phyloP scores from a whole-genome alignment of 2,113 vertebrate genomes.

The Regulus satrapa region DNA sequence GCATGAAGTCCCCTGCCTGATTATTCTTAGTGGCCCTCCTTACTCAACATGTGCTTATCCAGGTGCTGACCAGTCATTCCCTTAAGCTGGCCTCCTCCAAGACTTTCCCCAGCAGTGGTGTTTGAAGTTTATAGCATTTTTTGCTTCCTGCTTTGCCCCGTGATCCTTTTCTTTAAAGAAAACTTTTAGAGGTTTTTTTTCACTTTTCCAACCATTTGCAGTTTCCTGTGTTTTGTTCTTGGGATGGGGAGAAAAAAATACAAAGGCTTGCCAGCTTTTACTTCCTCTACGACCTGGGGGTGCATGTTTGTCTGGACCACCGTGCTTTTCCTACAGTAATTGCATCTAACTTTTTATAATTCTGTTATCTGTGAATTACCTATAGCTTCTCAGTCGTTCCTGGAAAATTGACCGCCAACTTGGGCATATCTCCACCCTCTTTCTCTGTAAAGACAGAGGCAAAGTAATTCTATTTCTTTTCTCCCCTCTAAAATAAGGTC shows the following conservation, averaged over 20 bases:
- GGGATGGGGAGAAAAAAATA: slow-evolving; percentile 4
- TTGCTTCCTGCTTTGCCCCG: slow-evolving; percentile 33
- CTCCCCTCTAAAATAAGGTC: slow-evolving; percentile 55
- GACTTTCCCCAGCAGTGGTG: slow-evolving; percentile 21
- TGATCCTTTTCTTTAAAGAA: slow-evolving; percentile 43
- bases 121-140: slow-evolving; percentile 22
- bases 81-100: slow-evolving; percentile 22
- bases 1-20: slow-evolving; percentile 54
- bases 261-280: slow-evolving; percentile 21
- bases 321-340: slow-evolving; percentile 47
- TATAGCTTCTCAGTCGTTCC: slow-evolving; percentile 70
- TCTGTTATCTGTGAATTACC: slow-evolving; percentile 69
- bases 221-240: slow-evolving; percentile 42
- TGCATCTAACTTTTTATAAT: slow-evolving; percentile 52
- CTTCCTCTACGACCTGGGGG: slow-evolving; percentile 16
- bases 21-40: slow-evolving; percentile 45
- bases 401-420: slow-evolving; percentile 74
- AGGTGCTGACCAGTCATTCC: slow-evolving; percentile 44
- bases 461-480: slow-evolving; percentile 61
- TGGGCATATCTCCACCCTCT: slow-evolving; percentile 76
- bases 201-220: slow-evolving; percentile 5
- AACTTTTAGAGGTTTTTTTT: background rate
- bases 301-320: slow-evolving; percentile 60
- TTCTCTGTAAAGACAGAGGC: slow-evolving; percentile 79
- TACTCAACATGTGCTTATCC: slow-evolving; percentile 33